These are phyloP conservation scores for Mactromeris polynyma DNA, from an alignment of 2,888 invertebrate genomes.

Conservation along the genomic window DNA sequence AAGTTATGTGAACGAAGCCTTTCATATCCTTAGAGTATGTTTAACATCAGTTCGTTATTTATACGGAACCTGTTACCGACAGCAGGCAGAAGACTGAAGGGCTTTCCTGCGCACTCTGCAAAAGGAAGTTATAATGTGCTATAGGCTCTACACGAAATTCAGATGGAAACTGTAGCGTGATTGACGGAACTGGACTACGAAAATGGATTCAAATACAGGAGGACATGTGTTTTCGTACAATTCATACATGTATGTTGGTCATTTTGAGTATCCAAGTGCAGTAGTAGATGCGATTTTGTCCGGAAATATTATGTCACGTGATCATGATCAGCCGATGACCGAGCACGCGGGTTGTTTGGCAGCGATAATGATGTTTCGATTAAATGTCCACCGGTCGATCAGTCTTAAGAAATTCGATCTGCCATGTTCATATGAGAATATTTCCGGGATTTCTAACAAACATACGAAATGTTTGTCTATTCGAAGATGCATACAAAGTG, in stretches of 20 bases:
- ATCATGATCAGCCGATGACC: not conserved
- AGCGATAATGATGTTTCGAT: constrained; percentile 58
- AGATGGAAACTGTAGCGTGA: not conserved
- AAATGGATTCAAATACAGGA: not conserved
- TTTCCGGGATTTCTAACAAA: not conserved
- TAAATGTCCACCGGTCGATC: constrained; percentile 56
- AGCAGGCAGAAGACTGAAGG: not conserved
- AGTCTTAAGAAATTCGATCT: constrained; percentile 59
- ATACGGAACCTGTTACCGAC: not conserved
- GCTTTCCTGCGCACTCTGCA: not conserved
- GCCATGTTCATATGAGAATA: not conserved
- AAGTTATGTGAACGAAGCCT: not conserved
- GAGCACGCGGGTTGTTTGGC: constrained; percentile 49
- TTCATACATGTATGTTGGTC: constrained; percentile 49
- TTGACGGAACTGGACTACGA: not conserved
- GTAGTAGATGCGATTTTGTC: constrained; percentile 42
- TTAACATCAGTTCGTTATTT: not conserved
- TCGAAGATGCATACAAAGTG: not conserved
- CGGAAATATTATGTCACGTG: constrained; percentile 17
- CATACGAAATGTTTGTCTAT: not conserved
- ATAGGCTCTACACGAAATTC: not conserved
- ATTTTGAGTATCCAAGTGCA: constrained; percentile 30
- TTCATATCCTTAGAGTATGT: not conserved
- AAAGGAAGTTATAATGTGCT: not conserved
- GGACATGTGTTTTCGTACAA: constrained; percentile 42